phyloP scores from a whole-genome alignment of 2,113 vertebrate species.

The Nansenia antarctica region DNA sequence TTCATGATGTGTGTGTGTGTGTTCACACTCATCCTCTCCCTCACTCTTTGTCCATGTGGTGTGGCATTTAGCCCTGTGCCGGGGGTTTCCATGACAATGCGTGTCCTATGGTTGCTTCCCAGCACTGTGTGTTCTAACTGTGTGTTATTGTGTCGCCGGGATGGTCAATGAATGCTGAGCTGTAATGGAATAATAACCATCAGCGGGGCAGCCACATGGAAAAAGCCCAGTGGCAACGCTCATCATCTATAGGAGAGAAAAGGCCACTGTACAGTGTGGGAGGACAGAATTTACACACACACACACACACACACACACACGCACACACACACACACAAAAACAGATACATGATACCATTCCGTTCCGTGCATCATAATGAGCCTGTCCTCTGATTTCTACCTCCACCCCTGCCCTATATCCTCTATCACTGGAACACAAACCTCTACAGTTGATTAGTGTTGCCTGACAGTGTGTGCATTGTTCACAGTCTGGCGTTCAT shows the following conservation, averaged over 20 bases:
- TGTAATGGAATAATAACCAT: slow-evolving; percentile 3
- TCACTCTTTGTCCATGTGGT: slow-evolving; percentile 24
- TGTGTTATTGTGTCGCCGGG: slow-evolving; percentile 6
- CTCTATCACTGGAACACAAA: neutral
- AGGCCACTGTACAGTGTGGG: neutral
- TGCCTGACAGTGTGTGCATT: neutral
- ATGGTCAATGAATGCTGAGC: neutral
- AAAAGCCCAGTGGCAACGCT: neutral
- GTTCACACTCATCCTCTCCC: neutral
- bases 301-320: neutral
- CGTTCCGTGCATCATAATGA: neutral
- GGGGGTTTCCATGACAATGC: slow-evolving; percentile 36
- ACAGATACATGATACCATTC: neutral
- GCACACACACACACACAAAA: neutral
- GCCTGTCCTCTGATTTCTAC: no score
- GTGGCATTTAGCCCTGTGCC: slow-evolving; percentile 28
- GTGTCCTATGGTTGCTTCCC: slow-evolving; percentile 15
- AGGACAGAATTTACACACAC: neutral
- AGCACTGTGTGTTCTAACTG: slow-evolving; percentile 15
- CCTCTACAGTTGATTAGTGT: neutral
- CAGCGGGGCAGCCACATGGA: neutral
- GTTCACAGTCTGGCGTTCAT: neutral
- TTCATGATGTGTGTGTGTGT: no score
- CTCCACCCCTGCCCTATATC: neutral
- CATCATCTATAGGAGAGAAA: neutral